Evolutionary conservation across 2,888 invertebrate genomes (phyloP).

Genomic region (Nomada lathburiana): DNA sequence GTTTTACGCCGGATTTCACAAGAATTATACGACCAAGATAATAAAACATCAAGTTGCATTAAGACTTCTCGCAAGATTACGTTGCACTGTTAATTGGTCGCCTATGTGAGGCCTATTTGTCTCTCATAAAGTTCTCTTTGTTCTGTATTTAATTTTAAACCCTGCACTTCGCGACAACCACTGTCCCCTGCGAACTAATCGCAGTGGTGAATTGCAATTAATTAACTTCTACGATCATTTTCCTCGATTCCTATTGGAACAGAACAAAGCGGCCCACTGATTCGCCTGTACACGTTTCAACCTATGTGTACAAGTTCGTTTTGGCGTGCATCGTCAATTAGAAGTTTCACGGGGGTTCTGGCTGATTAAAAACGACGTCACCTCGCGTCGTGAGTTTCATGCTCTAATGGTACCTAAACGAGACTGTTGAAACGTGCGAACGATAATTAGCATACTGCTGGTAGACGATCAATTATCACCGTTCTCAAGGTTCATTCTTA

Average conservation of each 20-base stretch:
- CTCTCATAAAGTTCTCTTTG: constrained; percentile 21
- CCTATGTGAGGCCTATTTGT: constrained; percentile 2
- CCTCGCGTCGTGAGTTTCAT: constrained; percentile 37
- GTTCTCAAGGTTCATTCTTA: constrained; percentile 57
- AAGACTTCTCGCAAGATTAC: constrained; percentile 5
- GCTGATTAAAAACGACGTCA: constrained; percentile 40
- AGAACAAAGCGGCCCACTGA: neutral
- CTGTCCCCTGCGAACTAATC: too few species aligned
- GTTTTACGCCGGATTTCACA: constrained; percentile 18
- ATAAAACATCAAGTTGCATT: constrained; percentile 12
- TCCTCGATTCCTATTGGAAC: too few species aligned
- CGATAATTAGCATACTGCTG: constrained; percentile 69
- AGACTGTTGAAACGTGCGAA: constrained; percentile 46
- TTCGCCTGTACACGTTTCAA: neutral
- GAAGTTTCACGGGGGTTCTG: constrained; percentile 2
- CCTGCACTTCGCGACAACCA: neutral
- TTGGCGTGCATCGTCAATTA: constrained; percentile 20
- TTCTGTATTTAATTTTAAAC: neutral
- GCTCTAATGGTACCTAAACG: constrained; percentile 41
- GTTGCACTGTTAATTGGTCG: neutral
- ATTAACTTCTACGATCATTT: too few species aligned
- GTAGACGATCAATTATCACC: constrained; percentile 69
- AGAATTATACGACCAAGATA: constrained; percentile 11
- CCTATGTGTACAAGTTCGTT: neutral
- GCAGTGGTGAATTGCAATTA: neutral